Evolutionary conservation across 2,797 vertebrate genomes (phyloP).

Genomic region (Cuculus canorus): DNA sequence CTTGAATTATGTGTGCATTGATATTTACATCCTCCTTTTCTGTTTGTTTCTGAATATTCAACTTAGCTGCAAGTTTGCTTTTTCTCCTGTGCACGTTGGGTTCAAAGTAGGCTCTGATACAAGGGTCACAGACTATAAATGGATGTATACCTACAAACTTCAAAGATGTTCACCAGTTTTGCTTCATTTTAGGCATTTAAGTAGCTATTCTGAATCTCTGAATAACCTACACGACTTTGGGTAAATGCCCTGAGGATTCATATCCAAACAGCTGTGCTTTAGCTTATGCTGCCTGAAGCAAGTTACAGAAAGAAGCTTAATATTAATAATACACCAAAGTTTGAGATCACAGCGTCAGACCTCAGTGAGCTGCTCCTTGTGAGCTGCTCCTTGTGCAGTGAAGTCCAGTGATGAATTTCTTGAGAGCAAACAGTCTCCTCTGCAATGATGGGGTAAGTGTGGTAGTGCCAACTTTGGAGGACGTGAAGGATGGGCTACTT

Average conservation of each 20-base stretch:
- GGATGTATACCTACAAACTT: not conserved
- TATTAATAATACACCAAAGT: not conserved
- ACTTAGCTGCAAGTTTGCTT: not conserved
- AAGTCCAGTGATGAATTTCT: not conserved
- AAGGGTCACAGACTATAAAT: not conserved
- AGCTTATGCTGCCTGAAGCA: not conserved
- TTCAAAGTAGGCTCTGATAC: not conserved
- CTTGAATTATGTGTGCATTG: not conserved
- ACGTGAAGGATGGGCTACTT: fast-evolving
- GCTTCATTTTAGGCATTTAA: not conserved
- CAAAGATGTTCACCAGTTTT: not conserved
- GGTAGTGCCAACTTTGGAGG: not conserved
- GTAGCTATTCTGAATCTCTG: not conserved
- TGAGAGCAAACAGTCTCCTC: not conserved
- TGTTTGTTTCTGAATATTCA: not conserved
- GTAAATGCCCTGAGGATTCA: not conserved
- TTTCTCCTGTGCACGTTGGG: not conserved
- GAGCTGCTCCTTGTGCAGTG: not conserved
- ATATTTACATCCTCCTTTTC: not conserved
- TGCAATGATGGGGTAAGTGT: fast-evolving
- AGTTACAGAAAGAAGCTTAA: not conserved
- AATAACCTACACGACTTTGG: not conserved
- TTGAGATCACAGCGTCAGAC: not conserved
- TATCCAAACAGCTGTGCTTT: not conserved
- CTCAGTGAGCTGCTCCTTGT: not conserved